phyloP scores from a whole-genome alignment of 2,113 vertebrate genomes.

The Eonycteris spelaea region DNA sequence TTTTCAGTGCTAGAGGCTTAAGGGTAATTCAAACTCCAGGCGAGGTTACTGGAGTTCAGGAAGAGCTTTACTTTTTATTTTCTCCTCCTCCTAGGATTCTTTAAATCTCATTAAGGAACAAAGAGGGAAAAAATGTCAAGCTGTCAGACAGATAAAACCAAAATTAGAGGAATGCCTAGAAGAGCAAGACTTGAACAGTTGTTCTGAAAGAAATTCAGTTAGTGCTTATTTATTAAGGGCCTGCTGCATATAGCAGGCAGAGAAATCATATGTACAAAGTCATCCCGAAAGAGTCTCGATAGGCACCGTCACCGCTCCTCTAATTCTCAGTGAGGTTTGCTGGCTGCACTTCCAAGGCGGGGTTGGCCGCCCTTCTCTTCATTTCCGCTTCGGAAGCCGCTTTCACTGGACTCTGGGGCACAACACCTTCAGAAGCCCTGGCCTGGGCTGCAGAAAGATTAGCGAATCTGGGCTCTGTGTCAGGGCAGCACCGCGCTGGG shows the following conservation, averaged over 20 bases:
- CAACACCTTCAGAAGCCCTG: not conserved
- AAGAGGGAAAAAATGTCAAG: not conserved
- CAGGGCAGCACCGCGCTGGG: not conserved
- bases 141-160: not conserved
- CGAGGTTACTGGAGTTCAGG: not conserved
- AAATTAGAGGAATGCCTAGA: not conserved
- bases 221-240: not conserved
- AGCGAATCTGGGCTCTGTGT: not conserved
- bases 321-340: not conserved
- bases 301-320: not conserved
- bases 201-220: not conserved
- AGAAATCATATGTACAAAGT: not conserved
- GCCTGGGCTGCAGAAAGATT: not conserved
- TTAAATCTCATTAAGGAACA: conserved; percentile 8
- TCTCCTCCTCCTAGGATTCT: not conserved
- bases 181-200: not conserved
- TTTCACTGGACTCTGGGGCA: not conserved
- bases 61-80: not conserved
- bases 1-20: conserved; percentile 17
- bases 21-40: not conserved
- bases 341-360: too few species aligned
- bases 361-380: not conserved
- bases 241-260: not conserved
- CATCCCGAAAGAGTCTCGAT: not conserved
- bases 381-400: not conserved